Conservation (phyloP, 2,888 invertebrate species). For the Mongoloraphidia duomilia region DNA sequence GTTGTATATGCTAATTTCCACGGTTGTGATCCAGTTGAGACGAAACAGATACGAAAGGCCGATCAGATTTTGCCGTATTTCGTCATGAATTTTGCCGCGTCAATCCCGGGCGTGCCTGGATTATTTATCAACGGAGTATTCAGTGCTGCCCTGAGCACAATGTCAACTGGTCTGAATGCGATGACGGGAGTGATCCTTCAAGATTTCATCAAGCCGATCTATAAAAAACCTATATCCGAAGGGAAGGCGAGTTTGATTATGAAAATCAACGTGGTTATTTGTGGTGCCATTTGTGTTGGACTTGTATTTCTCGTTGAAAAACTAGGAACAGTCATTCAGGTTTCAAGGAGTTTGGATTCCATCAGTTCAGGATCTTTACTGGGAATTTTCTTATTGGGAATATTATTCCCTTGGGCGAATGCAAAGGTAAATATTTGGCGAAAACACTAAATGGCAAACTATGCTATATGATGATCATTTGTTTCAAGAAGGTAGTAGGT, state of each 20-base stretch:
- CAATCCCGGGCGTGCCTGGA: conserved; percentile 35
- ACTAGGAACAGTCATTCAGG: conserved; percentile 54
- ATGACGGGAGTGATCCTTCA: conserved; percentile 22
- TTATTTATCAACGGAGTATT: conserved; percentile 40
- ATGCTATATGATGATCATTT: too few species aligned
- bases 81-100: conserved; percentile 33
- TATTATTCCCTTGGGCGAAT: conserved; percentile 54
- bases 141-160: conserved; percentile 35
- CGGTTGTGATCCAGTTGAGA: conserved; percentile 27
- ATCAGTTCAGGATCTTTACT: conserved; percentile 54
- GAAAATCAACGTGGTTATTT: conserved; percentile 18
- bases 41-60: conserved; percentile 16
- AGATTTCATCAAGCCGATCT: conserved; percentile 19
- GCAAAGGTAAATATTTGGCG: conserved; percentile 33
- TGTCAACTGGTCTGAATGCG: conserved; percentile 23
- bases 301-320: conserved; percentile 62
- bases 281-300: conserved; percentile 19
- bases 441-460: not conserved
- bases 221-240: conserved; percentile 16
- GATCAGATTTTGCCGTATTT: conserved; percentile 35
- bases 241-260: conserved; percentile 17
- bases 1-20: conserved; percentile 29
- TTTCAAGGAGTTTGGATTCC: conserved; percentile 47
- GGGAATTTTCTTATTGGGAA: conserved; percentile 51
- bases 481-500: too few species aligned